phyloP scores from a whole-genome alignment of 2,113 vertebrate species.

The Psilopsiagon aymara region DNA sequence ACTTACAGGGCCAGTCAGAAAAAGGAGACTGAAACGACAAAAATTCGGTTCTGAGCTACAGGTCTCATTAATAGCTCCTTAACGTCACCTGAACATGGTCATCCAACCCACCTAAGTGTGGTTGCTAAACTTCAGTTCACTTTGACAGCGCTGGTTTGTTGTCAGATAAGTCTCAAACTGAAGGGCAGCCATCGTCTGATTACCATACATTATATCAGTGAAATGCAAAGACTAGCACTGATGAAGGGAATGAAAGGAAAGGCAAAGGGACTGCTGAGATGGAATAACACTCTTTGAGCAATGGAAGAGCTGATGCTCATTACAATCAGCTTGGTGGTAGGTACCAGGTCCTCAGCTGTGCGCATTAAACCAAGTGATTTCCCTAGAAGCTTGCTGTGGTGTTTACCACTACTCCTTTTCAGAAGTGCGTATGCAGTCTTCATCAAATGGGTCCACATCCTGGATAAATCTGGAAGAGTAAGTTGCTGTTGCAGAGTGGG shows the following conservation, averaged over 20 bases:
- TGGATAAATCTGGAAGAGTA: neutral
- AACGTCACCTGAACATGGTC: neutral
- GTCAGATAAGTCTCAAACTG: accelerated
- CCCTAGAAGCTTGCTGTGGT: neutral
- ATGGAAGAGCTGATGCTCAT: neutral
- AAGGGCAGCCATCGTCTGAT: neutral
- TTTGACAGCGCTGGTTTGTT: neutral
- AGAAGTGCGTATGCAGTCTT: neutral
- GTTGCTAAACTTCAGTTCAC: neutral
- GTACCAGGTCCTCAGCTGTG: accelerated
- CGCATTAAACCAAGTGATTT: neutral
- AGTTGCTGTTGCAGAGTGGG: neutral
- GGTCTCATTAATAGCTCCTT: neutral
- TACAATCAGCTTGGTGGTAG: neutral
- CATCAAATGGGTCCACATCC: neutral
- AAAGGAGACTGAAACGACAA: neutral
- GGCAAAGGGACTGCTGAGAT: neutral
- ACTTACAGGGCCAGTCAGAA: accelerated
- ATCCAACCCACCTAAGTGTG: neutral
- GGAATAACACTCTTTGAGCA: accelerated
- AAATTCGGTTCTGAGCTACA: neutral
- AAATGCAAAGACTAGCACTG: neutral
- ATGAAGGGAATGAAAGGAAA: neutral
- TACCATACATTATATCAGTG: neutral
- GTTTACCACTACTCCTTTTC: neutral